Base-by-base conservation (phyloP, 2,113 vertebrate species). In the Nansenia antarctica region DNA sequence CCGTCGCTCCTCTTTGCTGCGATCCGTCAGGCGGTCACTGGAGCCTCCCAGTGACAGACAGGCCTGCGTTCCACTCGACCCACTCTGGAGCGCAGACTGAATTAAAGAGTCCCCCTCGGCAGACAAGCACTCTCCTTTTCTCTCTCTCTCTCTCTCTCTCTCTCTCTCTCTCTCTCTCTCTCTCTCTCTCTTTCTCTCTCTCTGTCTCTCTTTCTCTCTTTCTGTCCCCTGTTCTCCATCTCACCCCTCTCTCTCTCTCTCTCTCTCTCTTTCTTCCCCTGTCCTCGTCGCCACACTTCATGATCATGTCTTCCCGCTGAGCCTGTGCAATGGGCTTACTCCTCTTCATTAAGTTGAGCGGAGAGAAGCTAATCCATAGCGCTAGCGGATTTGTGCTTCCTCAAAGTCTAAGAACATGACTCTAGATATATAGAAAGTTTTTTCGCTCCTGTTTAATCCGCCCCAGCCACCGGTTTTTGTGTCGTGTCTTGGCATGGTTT, bases 11-110 rank as follows among this genome's bases (percentile, higher is more conserved):
- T 12, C 73, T 73, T 57, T 54, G 52, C 78, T 80, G 69, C 72
- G 73, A 80, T 80, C 78, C 67, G 64, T 80, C 74, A 73, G 73
- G 31, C 60, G 66, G 69, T 72, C 78, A 80, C 72, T 73, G 62
- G 65, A 76, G 73, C 70, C 62, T 76, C 63, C 47, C 42, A 67
- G 78, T 76, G 78, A 80, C 69, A 69, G 78, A 76, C 78, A 76
- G 69, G 55, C 66, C 55, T 72, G 73, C 49, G 69, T 76, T 80
- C 69, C 73, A 73, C 78, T 69, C 62, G 42, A 80, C 55, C 73
- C 62, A 11, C 54, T 75, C 65, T 32, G 57, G 58, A 62, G 67
- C 65, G 35, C 61, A 76, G 37, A 69, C 78, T 67, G 71, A 77
- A 80, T 80, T 77, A 80, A 80, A 77, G 58, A 80, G 70, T 70